Conservation (phyloP, 1,140 invertebrate species). For the Calephelis virginiensis region DNA sequence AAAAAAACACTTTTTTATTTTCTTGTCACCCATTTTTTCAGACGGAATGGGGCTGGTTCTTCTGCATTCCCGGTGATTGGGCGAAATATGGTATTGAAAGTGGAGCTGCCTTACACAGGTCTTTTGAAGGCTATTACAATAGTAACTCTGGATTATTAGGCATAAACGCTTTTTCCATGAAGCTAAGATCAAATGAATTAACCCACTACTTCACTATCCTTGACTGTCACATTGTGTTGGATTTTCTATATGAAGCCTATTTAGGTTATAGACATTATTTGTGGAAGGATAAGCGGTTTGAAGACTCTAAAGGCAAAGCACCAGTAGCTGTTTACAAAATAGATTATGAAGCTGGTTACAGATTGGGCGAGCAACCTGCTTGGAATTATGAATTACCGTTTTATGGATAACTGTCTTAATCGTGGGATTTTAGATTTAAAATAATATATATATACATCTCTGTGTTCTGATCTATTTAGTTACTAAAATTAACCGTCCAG, state of each 20-base stretch:
- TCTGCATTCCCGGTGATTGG: conserved; percentile 40
- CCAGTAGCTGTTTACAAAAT: conserved; percentile 20
- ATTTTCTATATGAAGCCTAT: conserved; percentile 42
- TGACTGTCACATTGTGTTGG: conserved; percentile 38
- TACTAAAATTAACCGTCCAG: too few species aligned
- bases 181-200: conserved; percentile 31
- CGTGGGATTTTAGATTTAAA: too few species aligned
- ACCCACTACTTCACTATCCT: conserved; percentile 44
- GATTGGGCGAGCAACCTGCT: too few species aligned
- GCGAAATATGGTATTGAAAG: conserved; percentile 41
- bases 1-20: too few species aligned
- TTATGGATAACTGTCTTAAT: too few species aligned
- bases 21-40: conserved; percentile 27
- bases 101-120: conserved; percentile 35
- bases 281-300: conserved; percentile 39
- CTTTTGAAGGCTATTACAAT: conserved; percentile 16
- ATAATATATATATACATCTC: too few species aligned
- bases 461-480: too few species aligned
- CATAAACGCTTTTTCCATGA: conserved; percentile 37
- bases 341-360: background rate
- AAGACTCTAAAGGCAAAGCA: conserved; percentile 30
- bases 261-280: conserved; percentile 25
- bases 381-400: too few species aligned
- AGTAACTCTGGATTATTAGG: conserved; percentile 39
- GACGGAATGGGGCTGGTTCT: conserved; percentile 52